Evolutionary conservation across 2,797 vertebrate genomes (phyloP).

Genomic region (Tinamus major): DNA sequence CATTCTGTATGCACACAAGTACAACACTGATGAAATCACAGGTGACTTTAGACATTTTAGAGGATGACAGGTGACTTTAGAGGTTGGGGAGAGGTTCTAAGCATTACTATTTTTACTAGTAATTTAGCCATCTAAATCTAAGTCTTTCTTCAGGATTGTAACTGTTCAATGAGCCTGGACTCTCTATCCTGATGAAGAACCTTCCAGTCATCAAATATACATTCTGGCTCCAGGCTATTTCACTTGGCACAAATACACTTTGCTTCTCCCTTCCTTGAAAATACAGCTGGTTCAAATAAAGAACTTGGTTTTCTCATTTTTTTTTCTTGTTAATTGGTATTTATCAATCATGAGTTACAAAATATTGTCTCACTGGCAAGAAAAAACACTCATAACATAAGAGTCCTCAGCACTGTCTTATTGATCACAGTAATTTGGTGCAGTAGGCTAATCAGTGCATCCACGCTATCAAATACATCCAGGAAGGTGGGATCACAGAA

Average conservation of each 20-base stretch:
- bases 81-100: background rate
- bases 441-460: background rate
- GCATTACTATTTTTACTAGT: background rate
- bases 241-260: background rate
- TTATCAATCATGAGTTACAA: conserved; percentile 1
- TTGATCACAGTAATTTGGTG: background rate
- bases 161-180: background rate
- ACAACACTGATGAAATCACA: background rate
- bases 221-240: background rate
- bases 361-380: conserved; percentile 1
- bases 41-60: background rate
- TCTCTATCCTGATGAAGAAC: background rate
- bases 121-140: background rate
- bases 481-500: background rate
- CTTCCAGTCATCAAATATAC: background rate
- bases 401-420: background rate
- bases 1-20: background rate
- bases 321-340: conserved; percentile 13
- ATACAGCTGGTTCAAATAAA: background rate
- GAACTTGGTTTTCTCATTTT: background rate
- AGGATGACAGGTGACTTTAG: background rate
- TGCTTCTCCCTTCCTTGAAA: background rate
- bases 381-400: conserved; percentile 8
- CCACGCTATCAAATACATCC: background rate
- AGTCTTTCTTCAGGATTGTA: background rate